Base-by-base conservation (phyloP, 2,113 vertebrate species). In the Scartelaos histophorus region DNA sequence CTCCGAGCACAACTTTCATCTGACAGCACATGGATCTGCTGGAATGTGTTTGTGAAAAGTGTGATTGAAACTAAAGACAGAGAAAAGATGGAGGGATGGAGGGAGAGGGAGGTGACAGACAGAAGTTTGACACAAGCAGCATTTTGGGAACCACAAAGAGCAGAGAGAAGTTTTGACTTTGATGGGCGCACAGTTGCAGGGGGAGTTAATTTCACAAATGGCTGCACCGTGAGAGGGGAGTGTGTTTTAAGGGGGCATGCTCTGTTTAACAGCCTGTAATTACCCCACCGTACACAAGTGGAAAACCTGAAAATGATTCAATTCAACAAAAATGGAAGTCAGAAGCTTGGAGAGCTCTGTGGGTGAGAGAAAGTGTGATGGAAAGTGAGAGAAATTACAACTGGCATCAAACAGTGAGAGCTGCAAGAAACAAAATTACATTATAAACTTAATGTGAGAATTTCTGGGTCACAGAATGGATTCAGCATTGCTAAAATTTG, bases 191-290 rank as follows among this genome's bases (percentile, higher is more conserved):
- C 7, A 49, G 90, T 24, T 82, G 85, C 82, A 90, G 90, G 86
- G 88, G 54, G 81, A 94, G 91, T 88, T 93, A 93, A 95, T 95
- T 95, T 95, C 94, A 95, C 95, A 94, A 94, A 88, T 21, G 80
- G 71, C 70, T 94, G 94, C 94, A 91, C 95, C 92, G 89, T 91
- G 81, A 93, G 86, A 91, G 82, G 86, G 91, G 72, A 92, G 71
- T 73, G 66, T 70, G 54, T 7, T 83, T 84, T 76, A 80, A 81
- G 88, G 86, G 70, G 66, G 80, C 81, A 74, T 87, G 73, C 82
- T 72, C 87, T 79, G 75, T 86, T 92, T 90, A 94, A 93, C 92
- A 87, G 51, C 35, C 85, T 80, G 71, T 90, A 92, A 94, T 93
- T 88, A 91, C 51, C 2, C 66, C 65, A 76, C 69, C 69, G 70